Evolutionary conservation across 1,140 invertebrate species (phyloP).

Genomic region (Eurosta solidaginis): DNA sequence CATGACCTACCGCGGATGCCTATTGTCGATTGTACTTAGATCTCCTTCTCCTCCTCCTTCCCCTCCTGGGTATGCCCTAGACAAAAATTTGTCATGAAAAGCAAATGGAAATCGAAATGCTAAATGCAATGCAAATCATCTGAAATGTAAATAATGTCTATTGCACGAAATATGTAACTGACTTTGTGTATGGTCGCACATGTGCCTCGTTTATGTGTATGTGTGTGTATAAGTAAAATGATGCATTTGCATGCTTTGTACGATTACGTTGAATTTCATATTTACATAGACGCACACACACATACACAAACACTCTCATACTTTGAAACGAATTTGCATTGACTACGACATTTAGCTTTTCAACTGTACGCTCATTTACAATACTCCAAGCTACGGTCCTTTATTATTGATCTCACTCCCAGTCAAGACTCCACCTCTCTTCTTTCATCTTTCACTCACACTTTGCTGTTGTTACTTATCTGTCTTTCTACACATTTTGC

Average conservation of each 20-base stretch:
- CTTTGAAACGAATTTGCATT: neutral
- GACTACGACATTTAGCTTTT: neutral
- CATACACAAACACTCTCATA: neutral
- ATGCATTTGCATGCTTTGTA: neutral
- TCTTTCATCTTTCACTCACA: neutral
- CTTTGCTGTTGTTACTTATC: neutral
- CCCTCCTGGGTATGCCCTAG: neutral
- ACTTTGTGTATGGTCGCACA: neutral
- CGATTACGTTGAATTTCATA: neutral
- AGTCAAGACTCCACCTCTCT: neutral
- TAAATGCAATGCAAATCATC: neutral
- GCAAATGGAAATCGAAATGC: conserved; percentile 17
- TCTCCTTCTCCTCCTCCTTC: no score
- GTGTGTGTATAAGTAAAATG: no score
- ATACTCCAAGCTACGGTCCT: neutral
- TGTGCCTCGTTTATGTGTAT: neutral
- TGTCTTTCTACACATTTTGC: neutral
- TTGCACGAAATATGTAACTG: neutral
- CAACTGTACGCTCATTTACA: neutral
- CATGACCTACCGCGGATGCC: neutral
- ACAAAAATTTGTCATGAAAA: conserved; percentile 16
- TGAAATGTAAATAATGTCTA: neutral
- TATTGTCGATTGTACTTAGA: conserved; percentile 9
- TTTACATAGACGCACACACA: neutral
- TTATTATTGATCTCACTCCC: neutral